A percentile compares a stretch with the other conserved stretches of the same genome.
Evolutionary conservation across 1,140 invertebrate species (phyloP).

Genomic region (Drosophila virilis): DNA sequence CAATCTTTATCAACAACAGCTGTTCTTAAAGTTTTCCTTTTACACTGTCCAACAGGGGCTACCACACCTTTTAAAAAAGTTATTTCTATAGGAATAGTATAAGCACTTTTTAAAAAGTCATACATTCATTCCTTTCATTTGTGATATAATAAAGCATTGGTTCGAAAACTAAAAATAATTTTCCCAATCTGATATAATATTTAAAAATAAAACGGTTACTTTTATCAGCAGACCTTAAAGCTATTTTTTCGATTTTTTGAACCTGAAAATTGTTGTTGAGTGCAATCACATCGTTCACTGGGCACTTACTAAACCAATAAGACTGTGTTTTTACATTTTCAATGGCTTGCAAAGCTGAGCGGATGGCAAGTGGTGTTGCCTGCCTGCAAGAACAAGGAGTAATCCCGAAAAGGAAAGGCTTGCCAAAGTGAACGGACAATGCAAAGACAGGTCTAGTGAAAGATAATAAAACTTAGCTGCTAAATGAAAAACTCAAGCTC

Average conservation of each 20-base stretch:
- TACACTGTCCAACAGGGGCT: background rate
- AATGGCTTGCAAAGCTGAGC: conserved; percentile 40
- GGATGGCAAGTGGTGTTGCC: conserved; percentile 41
- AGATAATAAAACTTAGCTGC: conserved; percentile 61
- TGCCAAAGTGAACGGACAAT: conserved; percentile 23
- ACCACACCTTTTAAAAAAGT: too few relatives aligned
- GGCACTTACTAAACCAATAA: conserved; percentile 57
- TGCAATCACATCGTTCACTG: conserved; percentile 61
- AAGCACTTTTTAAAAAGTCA: too few relatives aligned
- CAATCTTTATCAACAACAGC: conserved; percentile 24
- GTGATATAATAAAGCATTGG: too few relatives aligned
- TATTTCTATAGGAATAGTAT: too few relatives aligned
- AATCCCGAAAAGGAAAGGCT: conserved; percentile 38
- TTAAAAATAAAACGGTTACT: background rate
- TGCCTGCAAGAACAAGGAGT: conserved; percentile 17
- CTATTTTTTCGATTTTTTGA: background rate
- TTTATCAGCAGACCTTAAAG: too few relatives aligned
- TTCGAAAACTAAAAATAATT: too few relatives aligned
- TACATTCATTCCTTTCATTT: too few relatives aligned
- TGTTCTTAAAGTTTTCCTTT: background rate
- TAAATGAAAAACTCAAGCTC: conserved; percentile 63
- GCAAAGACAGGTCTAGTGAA: conserved; percentile 26
- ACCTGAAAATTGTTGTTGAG: conserved; percentile 13
- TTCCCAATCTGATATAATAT: background rate
- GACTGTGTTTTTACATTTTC: conserved; percentile 56